Base-by-base conservation (phyloP, 1,140 invertebrate genomes). In the Danaus melanippus region DNA sequence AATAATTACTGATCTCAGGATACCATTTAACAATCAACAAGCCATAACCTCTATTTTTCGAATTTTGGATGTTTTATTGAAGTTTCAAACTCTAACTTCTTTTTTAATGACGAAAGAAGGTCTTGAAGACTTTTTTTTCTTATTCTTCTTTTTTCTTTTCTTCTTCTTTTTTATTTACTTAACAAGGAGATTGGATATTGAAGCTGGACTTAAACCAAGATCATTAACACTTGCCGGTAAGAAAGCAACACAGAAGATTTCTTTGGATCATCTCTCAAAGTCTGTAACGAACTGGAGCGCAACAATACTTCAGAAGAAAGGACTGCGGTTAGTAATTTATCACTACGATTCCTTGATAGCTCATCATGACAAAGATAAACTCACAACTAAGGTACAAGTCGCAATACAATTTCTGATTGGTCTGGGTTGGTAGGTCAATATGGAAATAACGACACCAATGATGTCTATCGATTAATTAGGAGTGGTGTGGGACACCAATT, bases 221-320 rank as follows among this genome's bases (percentile, higher is more conserved):
- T 7, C 71, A 86, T 56, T 90, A 90, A 65, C 71, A 89, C 57
- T 6, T 74, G 9, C 59, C 62, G 4, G 60, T 69, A 40, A 48
- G 15, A 21, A 12, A 11, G 46, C 9, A 48, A 12, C 68, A 71
- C 46, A 52, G 64, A 43, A 12, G 70, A 10, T 73, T 15, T 15
- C 1, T 15, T 15, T 3, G 15, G 15, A 15, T 15, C 15, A 15
- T 1, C 15, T 15, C 1, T 15, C 15, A 15, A 15, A 3, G 15
- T 15, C 15, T 1, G 40, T 74, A 8, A 68, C 67, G 40, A 73
- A 74, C 47, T 76, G 69, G 69, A 64, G 62, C 8, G 71, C 71
- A 40, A 66, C 68, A 49, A 43, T 62, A 49, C 58, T 79, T 49
- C 69, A 69, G 1, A 41, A 47, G 8, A 50, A 60, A 15, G 68